These are phyloP conservation scores for Blastobasis lacticolella DNA, from an alignment of 2,888 invertebrate genomes.

Conservation along the genomic window DNA sequence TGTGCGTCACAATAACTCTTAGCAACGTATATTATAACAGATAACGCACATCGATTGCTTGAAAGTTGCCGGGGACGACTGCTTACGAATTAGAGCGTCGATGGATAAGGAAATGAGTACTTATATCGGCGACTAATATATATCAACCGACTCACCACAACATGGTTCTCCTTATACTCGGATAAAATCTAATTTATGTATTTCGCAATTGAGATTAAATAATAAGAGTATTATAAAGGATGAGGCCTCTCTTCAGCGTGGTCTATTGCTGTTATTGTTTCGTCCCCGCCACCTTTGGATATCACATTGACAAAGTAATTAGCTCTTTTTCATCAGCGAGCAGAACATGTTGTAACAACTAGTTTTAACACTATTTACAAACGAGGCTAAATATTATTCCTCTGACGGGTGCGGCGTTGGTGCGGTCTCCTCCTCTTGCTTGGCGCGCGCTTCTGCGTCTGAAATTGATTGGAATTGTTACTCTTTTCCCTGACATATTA, in stretches of 20 bases:
- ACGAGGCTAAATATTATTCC: constrained; percentile 71
- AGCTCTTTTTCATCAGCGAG: constrained; percentile 54
- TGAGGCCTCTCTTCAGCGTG: too few relatives aligned
- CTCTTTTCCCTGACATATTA: too few relatives aligned
- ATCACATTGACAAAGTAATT: constrained; percentile 10
- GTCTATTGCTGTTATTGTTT: not conserved
- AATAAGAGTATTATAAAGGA: too few relatives aligned
- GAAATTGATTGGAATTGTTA: constrained; percentile 14
- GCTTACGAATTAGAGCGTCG: too few relatives aligned
- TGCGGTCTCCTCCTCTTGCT: constrained; percentile 56
- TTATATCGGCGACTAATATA: too few relatives aligned
- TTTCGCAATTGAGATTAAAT: too few relatives aligned
- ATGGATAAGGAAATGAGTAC: too few relatives aligned
- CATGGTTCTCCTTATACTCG: too few relatives aligned
- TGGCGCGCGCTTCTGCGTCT: constrained; percentile 75
- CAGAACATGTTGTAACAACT: constrained; percentile 60
- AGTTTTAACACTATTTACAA: constrained; percentile 67
- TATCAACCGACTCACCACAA: too few relatives aligned
- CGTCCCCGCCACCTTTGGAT: not conserved
- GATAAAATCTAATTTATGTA: too few relatives aligned
- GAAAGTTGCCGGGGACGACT: too few relatives aligned
- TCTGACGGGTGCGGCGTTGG: constrained; percentile 43
- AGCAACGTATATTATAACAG: constrained; percentile 23
- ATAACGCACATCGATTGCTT: too few relatives aligned
- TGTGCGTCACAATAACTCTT: constrained; percentile 45